Percentiles rank a stretch among this genome's conserved stretches.
Evolutionary conservation across 2,797 vertebrate genomes (phyloP).

Genomic region (Chaenodraco wilsoni): DNA sequence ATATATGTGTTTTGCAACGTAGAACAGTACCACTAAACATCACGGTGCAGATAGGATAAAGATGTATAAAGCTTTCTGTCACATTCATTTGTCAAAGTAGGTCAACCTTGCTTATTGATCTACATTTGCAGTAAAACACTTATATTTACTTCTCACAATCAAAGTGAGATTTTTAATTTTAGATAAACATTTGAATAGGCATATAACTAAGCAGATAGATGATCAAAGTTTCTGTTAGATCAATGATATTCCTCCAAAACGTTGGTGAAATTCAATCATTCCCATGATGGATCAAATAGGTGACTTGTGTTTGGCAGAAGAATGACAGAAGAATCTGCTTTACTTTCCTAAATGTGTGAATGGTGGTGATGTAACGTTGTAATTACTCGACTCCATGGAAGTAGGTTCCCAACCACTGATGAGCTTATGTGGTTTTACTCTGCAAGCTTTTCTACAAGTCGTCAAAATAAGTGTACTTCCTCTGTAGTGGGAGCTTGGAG

Average conservation of each 20-base stretch:
- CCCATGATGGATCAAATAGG: neutral
- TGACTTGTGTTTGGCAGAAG: conserved; percentile 16
- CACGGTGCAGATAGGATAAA: neutral
- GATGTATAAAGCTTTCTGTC: neutral
- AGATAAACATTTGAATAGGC: neutral
- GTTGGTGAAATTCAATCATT: neutral
- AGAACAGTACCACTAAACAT: neutral
- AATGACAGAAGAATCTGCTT: conserved; percentile 19
- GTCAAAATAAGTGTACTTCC: conserved; percentile 30
- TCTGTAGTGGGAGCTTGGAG: conserved; percentile 7
- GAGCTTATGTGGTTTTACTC: conserved; percentile 48
- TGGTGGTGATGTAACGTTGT: conserved; percentile 17
- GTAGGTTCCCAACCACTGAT: conserved; percentile 35
- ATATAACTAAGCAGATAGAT: neutral
- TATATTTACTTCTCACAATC: neutral
- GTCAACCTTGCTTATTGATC: neutral
- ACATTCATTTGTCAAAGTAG: conserved; percentile 10
- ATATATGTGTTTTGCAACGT: neutral
- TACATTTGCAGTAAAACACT: neutral
- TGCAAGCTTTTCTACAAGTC: conserved; percentile 35
- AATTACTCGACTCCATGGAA: conserved; percentile 53
- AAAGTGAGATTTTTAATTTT: neutral
- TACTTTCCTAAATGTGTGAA: conserved; percentile 15
- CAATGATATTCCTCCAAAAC: neutral
- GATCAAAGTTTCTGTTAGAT: neutral